A percentile compares a stretch with the other conserved stretches of the same genome.
Evolutionary conservation across 2,113 vertebrate species (phyloP).

Genomic region (Hassar affinis): DNA sequence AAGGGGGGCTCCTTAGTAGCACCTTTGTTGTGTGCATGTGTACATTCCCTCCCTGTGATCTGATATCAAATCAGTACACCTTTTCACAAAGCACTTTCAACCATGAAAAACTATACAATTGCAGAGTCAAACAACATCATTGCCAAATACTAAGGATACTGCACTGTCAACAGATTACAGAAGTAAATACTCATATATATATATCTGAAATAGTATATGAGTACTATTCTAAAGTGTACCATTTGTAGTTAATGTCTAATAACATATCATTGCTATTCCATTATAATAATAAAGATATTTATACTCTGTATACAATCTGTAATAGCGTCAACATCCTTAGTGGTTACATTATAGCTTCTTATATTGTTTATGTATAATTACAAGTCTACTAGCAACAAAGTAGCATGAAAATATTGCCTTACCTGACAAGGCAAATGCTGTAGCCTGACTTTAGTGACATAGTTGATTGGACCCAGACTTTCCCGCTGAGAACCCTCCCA

Average conservation of each 20-base stretch:
- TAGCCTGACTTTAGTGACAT: conserved; percentile 84
- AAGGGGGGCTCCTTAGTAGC: conserved; percentile 27
- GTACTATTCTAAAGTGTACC: background rate
- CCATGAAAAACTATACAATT: background rate
- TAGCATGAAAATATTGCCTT: conserved; percentile 20
- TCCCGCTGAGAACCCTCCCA: conserved; percentile 80
- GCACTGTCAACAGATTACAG: background rate
- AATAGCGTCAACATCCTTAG: background rate
- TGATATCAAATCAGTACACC: conserved; percentile 8
- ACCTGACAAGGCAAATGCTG: conserved; percentile 94
- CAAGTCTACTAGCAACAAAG: background rate
- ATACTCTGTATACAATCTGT: background rate
- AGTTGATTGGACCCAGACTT: conserved; percentile 78
- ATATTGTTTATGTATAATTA: background rate
- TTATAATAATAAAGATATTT: background rate
- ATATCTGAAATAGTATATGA: no score
- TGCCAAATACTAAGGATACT: background rate
- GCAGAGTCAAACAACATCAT: background rate
- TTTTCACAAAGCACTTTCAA: background rate
- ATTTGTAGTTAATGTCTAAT: background rate
- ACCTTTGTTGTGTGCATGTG: conserved; percentile 51
- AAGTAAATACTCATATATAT: background rate
- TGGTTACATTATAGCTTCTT: background rate
- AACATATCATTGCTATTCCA: no score
- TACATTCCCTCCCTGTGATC: background rate